Evolutionary conservation across 1,140 invertebrate species (phyloP), one percentile per base, ranked within the genome.

Genomic region (Drosophila miranda): DNA sequence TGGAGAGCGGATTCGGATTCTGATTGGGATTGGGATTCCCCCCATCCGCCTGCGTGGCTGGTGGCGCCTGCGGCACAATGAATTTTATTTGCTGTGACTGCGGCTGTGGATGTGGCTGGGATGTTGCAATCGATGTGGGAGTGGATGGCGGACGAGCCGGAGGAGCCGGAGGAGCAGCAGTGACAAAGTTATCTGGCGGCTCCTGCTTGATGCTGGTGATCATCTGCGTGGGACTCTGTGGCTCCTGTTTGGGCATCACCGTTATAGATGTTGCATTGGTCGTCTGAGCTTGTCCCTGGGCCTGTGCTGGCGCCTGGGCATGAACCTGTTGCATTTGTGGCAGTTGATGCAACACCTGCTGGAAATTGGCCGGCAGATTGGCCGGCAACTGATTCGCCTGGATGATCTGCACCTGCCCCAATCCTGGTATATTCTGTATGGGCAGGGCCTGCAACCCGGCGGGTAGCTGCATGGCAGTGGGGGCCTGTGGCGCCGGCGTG

Each of bases 351-450:
- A 89, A 50, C 48, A 90, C 69, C 46, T 89, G 86, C 51, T 89
- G 82, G 14, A 90, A 78, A 53, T 86, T 83, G 49, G 72, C 75
- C 23, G 87, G 82, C 50, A 90, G 44, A 55, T 80, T 78, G 0
- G 68, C 54, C 6, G 89, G 89, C 53, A 90, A 53, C 38, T 90
- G 89, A 49, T 89, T 84, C 8, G 89, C 89, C 38, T 90, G 89
- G 26, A 90, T 90, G 28, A 96, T 93, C 91, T 96, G 95, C 2
- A 96, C 95, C 77, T 95, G 95, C 23, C 95, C 95, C 13, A 96
- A 78, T 6, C 95, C 95, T 51, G 94, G 94, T 45, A 95, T 94
- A 90, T 95, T 95, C 81, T 95, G 94, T 11, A 95, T 92, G 0
- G 93, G 93, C 64, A 94, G 91, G 1, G 93, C 93, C 73, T 95